Evolutionary conservation across 1,140 invertebrate genomes (phyloP), one percentile per base, ranked within the genome.

Genomic region (Nilaparvata lugens): DNA sequence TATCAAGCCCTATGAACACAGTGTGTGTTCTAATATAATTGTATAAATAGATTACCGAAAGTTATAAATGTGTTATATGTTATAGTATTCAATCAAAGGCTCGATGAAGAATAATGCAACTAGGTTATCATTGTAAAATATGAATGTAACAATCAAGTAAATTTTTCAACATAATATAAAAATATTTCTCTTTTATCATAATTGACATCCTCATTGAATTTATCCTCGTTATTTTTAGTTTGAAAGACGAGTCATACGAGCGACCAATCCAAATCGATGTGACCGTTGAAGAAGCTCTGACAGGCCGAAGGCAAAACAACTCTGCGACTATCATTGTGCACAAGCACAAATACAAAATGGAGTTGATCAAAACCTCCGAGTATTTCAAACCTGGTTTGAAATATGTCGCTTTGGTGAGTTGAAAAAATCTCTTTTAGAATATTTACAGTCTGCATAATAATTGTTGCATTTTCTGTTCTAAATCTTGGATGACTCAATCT

Each of bases 301-400:
- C 90, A 2, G 82, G 87, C 19, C 77, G 89, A 62, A 81, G 85
- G 66, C 91, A 94, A 71, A 96, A 95, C 74, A 80, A 81, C 9
- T 82, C 88, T 0, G 74, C 82, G 0, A 79, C 83, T 62, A 78
- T 94, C 57, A 83, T 83, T 16, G 72, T 95, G 1, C 85, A 95
- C 69, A 82, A 85, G 61, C 84, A 91, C 65, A 85, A 87, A 25
- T 92, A 95, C 67, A 86, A 85, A 66, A 79, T 97, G 71, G 86
- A 92, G 65, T 78, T 93, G 51, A 81, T 90, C 48, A 84, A 91
- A 66, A 88, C 88, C 1, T 81, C 92, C 3, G 83, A 88, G 57
- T 87, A 85, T 64, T 97, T 92, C 73, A 94, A 95, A 70, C 90
- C 92, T 2, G 89, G 86, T 6, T 77, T 97, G 45, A 84, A 85